phyloP scores from a whole-genome alignment of 2,888 invertebrate species.

The Mimas tiliae region DNA sequence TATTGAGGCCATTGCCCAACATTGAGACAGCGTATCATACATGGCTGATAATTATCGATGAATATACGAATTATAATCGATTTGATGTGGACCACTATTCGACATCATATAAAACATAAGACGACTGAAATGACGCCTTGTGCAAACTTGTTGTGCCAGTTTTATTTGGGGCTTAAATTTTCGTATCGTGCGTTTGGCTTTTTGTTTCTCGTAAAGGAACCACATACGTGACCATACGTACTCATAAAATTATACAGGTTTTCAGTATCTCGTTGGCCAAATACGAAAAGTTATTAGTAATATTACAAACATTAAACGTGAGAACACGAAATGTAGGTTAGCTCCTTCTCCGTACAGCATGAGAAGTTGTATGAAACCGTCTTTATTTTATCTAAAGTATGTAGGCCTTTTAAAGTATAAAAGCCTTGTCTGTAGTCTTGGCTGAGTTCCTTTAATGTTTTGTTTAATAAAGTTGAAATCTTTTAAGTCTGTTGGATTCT shows the following conservation, averaged over 20 bases:
- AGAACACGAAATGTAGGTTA: slow-evolving; percentile 15
- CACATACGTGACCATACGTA: not conserved
- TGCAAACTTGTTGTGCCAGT: not conserved
- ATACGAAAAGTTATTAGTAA: slow-evolving; percentile 2
- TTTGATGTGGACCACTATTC: too few relatives aligned
- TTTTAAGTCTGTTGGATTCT: too few relatives aligned
- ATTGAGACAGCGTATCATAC: too few relatives aligned
- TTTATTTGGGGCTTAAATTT: not conserved
- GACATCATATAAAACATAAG: not conserved
- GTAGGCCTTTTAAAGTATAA: not conserved
- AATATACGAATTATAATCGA: too few relatives aligned
- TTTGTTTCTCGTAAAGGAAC: slow-evolving; percentile 1
- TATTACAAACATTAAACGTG: slow-evolving; percentile 1
- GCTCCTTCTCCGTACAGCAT: slow-evolving; percentile 1
- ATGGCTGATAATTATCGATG: too few relatives aligned
- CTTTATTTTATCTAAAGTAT: not conserved
- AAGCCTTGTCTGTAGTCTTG: not conserved
- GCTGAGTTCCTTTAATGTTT: not conserved
- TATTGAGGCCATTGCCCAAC: too few relatives aligned
- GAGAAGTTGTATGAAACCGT: not conserved
- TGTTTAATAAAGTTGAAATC: too few relatives aligned
- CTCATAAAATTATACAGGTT: slow-evolving; percentile 20
- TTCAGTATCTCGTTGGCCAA: not conserved
- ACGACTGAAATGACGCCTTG: not conserved
- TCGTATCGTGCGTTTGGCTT: not conserved